These are phyloP conservation scores for Serranus cabrilla DNA, from an alignment of 2,797 vertebrate species.

Conservation along the genomic window DNA sequence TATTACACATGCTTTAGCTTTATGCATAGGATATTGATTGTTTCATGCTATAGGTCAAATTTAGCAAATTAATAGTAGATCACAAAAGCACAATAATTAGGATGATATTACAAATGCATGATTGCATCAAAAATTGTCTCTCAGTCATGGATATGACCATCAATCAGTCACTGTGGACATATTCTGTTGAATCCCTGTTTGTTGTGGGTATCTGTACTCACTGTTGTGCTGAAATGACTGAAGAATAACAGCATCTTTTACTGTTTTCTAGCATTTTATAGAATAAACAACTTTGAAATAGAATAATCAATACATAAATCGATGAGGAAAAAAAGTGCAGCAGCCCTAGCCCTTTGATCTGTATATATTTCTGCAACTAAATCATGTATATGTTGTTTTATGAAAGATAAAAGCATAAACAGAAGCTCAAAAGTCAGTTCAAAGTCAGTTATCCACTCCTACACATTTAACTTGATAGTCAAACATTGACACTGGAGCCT, in stretches of 20 bases:
- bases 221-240: neutral
- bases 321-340: neutral
- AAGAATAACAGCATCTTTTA: neutral
- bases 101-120: neutral
- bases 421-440: neutral
- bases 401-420: neutral
- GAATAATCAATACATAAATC: neutral
- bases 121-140: neutral
- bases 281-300: neutral
- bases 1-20: neutral
- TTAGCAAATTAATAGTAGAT: neutral
- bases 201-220: neutral
- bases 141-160: neutral
- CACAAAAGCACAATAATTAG: too few species aligned
- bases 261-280: neutral
- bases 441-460: neutral
- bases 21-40: neutral
- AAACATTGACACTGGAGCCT: conserved; percentile 10
- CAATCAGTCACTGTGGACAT: neutral
- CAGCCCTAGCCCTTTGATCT: neutral
- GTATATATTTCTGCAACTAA: neutral
- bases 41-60: neutral
- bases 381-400: neutral
- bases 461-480: neutral
- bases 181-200: neutral